Conservation (phyloP, 2,113 vertebrate genomes). For the Macquaria ambigua region DNA sequence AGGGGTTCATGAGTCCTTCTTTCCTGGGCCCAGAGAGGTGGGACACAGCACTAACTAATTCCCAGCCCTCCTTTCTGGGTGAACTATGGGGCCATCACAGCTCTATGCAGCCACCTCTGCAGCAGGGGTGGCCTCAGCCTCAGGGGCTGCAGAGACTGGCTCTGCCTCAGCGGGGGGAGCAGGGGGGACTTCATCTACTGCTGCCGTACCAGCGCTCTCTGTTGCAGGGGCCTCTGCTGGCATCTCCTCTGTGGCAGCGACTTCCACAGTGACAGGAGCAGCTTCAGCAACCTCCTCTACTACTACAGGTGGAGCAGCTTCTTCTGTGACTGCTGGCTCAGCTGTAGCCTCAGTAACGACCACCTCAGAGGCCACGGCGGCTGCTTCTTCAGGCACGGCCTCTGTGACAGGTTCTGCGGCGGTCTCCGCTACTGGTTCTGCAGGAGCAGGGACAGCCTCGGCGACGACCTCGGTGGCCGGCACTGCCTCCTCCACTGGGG, state of each 20-base stretch:
- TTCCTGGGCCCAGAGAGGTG: constrained; percentile 18
- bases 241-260: constrained; percentile 6
- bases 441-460: constrained; percentile 6
- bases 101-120: constrained; percentile 65
- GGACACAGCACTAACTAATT: constrained; percentile 27
- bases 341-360: constrained; percentile 19
- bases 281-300: constrained; percentile 35
- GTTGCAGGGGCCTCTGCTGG: constrained; percentile 47
- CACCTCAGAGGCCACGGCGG: constrained; percentile 1
- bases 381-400: not conserved
- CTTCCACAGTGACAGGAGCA: not conserved
- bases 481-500: constrained; percentile 8
- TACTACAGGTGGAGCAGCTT: constrained; percentile 18
- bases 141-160: constrained; percentile 41
- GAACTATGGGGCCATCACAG: constrained; percentile 25
- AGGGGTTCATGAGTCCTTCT: constrained; percentile 54
- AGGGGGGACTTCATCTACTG: constrained; percentile 60
- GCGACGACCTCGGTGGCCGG: not conserved
- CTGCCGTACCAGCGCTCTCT: constrained; percentile 64
- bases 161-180: constrained; percentile 56
- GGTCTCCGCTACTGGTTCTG: constrained; percentile 35
- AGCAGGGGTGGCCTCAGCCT: constrained; percentile 53
- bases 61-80: constrained; percentile 23
- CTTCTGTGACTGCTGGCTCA: constrained; percentile 36
- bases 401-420: constrained; percentile 15